A percentile compares a stretch with the other conserved stretches of the same genome.
These are phyloP conservation scores for Beaufortia kweichowensis DNA, from an alignment of 2,113 vertebrate genomes.

Conservation along the genomic window DNA sequence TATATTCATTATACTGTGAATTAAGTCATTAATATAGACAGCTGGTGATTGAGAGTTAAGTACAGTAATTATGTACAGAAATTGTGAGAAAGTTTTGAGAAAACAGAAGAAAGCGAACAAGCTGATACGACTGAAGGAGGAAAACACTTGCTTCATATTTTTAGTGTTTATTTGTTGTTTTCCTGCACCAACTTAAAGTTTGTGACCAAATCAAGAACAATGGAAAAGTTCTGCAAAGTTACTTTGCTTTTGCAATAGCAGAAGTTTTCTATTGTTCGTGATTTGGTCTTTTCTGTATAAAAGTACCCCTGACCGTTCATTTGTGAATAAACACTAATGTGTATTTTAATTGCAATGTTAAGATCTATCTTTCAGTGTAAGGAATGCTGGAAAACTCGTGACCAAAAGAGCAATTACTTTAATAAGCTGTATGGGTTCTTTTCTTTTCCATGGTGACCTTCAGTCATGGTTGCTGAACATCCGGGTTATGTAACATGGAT, in stretches of 20 bases:
- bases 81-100: conserved; percentile 53
- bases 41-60: too few species aligned
- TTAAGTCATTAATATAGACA: too few species aligned
- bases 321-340: neutral
- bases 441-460: neutral
- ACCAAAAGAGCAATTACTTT: conserved; percentile 10
- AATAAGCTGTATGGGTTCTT: neutral
- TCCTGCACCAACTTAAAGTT: too few species aligned
- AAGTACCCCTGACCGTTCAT: neutral
- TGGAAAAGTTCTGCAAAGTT: too few species aligned
- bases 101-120: neutral
- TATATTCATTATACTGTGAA: too few species aligned
- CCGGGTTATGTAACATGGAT: neutral
- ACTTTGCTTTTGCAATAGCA: neutral
- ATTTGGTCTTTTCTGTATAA: neutral
- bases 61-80: conserved; percentile 46
- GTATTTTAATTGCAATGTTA: neutral
- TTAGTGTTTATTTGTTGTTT: neutral
- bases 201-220: too few species aligned
- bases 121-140: conserved; percentile 4
- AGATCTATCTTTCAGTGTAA: neutral
- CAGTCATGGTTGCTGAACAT: neutral
- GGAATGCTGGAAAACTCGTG: neutral
- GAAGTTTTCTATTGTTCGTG: neutral
- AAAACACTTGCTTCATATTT: conserved; percentile 42